Base-by-base conservation (phyloP, 2,888 invertebrate species). In the Synanthedon andrenaeformis region DNA sequence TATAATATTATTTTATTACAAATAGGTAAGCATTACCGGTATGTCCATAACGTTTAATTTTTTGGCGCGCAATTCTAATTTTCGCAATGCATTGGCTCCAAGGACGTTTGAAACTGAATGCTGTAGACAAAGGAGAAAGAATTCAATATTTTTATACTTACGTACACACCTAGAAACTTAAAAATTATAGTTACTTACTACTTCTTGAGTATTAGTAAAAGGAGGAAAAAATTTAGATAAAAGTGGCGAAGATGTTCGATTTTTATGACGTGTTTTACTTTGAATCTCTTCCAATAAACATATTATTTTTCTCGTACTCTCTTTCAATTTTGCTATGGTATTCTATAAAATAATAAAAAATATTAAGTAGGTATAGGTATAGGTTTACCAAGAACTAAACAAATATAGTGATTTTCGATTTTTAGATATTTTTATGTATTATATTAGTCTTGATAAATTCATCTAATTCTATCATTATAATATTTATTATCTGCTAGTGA, bases 271-370 rank as follows among this genome's bases (percentile, higher is more conserved):
- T 12, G 74, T 75, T 63, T 79, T 82, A 1, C 63, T 58, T 55
- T 82, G 76, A 59, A 84, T 73, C 53, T 79, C 74, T 56, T 84
- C 80, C 28, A 84, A 57, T 51, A 84, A 58, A 57, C 59, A 57
- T 42, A 84, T 58, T 4, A 84, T 60, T 58, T 77, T 76, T 59
- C 67, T 78, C 2, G 84, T 84, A 57, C 84, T 83, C 17, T 79
- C 72, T 59, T 81, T 80, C 28, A 84, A 61, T 56, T 69, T 70
- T 5, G 61, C 48, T 28, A 81, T 54, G 10, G 74, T 61, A 42
- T 74, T 71, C 82, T 83, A 66, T 55, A 78, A 74, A 2, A 55
- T 13, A 48, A 45, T 3, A 11, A 11, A 45, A 45, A 3, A 3
- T 35, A 35, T 35, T 35, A 35, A 35, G 6, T 35, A 23, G 23